Base-by-base conservation (phyloP, 2,888 invertebrate genomes). In the Trisateles emortualis region DNA sequence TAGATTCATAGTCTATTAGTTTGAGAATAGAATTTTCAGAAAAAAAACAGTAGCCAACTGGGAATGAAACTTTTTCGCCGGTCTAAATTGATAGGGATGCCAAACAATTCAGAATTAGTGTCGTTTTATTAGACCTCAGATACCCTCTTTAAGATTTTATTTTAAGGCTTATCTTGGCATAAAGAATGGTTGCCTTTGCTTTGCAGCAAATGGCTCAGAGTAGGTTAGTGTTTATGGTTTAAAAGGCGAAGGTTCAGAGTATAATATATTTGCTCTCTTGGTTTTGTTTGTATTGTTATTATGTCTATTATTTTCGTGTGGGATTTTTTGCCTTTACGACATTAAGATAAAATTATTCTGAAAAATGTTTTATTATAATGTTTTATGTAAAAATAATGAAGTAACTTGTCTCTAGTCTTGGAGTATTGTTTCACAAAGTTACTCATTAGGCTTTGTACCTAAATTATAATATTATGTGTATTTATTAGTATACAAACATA, bases 131-230 rank as follows among this genome's bases (percentile, higher is more conserved):
- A 36, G n/a, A 26, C 16, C 35, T 8, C 11, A 9, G 11, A 45
- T 22, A 32, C 10, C 13, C 22, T 33, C 24, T 38, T 30, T 46
- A 16, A 2, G 24, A 40, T 47, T 36, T 49, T 35, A 29, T 49
- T 35, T 35, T 13, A 36, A 35, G 19, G 11, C 35, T 29, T 48
- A 35, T 33, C 40, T 33, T 41, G 16, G 41, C 33, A 35, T 46
- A 41, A 48, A 41, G 33, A 48, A 41, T 35, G 26, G 29, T 35
- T 42, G 19, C 26, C 33, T 48, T 17, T 33, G 41, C 33, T 48
- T 48, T 24, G 11, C 26, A 35, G 33, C 41, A 41, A 48, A 48
- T 42, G 35, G 35, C 26, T n/a, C 4, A 41, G 40, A 22, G 24
- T 35, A 17, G 48, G 35, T 49, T 49, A 42, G 30, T 42, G 42